Base-by-base conservation (phyloP, 2,797 vertebrate genomes). In the Neosilurus mollespiculum region DNA sequence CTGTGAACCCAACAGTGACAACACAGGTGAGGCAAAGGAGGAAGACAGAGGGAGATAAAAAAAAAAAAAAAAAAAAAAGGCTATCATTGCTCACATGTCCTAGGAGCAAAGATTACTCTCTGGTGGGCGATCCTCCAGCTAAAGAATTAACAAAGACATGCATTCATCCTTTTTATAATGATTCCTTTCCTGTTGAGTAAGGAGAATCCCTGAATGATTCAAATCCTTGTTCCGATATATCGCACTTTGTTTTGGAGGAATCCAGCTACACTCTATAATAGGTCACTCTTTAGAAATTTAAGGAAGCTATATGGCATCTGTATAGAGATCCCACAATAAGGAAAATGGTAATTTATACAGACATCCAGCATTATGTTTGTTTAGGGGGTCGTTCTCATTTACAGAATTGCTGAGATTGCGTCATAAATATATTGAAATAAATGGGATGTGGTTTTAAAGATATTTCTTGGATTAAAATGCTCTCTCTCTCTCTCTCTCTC, bases 101-200 rank as follows among this genome's bases (percentile, higher is more conserved):
- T 61, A 14, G 37, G 59, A 78, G 22, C 59, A 62, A 78, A 78
- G 76, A 78, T 83, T 70, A 65, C 78, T 80, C 64, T 83, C 56
- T 75, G 15, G 56, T 71, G 51, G 75, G 80, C 70, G 80, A 64
- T 78, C 11, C 15, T 82, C 80, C 86, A 82, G 78, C 72, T 80
- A 70, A 71, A 58, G 34, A 49, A 84, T 86, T 86, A 86, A 84
- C 87, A 87, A 84, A 84, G 65, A 84, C 73, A 80, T 84, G 69
- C 69, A 86, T 87, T 87, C 79, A 86, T 72, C 82, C 64, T 37
- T 69, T 30, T 56, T 30, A 65, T 80, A 82, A 86, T 86, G 6
- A 80, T 84, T 73, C 80, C 78, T 37, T 87, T 84, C 80, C 76
- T 82, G 76, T 77, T 86, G 70, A 78, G 62, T 70, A 80, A 73